phyloP scores from a whole-genome alignment of 2,888 invertebrate species.

The Stegana nigrithorax region DNA sequence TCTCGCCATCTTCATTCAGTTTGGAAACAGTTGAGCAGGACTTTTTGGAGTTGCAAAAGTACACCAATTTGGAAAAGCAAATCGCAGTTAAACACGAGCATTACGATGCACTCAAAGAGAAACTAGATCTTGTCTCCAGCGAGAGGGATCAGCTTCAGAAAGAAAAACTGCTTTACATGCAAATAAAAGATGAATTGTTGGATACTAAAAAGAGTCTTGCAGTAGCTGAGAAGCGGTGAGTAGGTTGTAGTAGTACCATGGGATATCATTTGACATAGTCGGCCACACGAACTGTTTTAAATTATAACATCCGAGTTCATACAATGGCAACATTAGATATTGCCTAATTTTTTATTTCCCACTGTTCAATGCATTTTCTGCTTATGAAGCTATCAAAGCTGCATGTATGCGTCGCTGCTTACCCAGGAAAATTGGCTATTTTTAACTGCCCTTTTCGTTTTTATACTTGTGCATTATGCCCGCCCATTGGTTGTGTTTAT shows the following conservation, averaged over 20 bases:
- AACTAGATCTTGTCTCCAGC: constrained; percentile 36
- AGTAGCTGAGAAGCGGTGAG: constrained; percentile 43
- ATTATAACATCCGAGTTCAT: too few relatives aligned
- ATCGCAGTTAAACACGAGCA: constrained; percentile 53
- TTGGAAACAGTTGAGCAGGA: constrained; percentile 71
- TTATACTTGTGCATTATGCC: too few relatives aligned
- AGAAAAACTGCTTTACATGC: constrained; percentile 37
- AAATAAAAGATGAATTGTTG: constrained; percentile 27
- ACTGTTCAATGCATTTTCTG: too few relatives aligned
- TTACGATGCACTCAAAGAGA: constrained; percentile 42
- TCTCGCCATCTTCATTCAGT: constrained; percentile 57
- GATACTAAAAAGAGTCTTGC: constrained; percentile 25
- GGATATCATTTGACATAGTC: too few relatives aligned
- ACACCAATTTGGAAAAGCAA: constrained; percentile 74
- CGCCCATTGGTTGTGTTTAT: too few relatives aligned
- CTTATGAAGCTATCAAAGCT: too few relatives aligned
- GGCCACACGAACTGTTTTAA: not conserved
- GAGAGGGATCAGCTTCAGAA: constrained; percentile 40
- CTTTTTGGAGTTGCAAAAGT: constrained; percentile 71
- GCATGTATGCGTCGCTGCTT: too few relatives aligned
- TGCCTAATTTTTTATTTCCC: too few relatives aligned
- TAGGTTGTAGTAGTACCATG: constrained; percentile 11
- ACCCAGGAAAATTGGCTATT: too few relatives aligned
- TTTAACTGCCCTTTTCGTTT: too few relatives aligned
- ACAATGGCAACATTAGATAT: too few relatives aligned